Conservation (phyloP, 2,797 vertebrate species). For the Gymnocypris eckloni region DNA sequence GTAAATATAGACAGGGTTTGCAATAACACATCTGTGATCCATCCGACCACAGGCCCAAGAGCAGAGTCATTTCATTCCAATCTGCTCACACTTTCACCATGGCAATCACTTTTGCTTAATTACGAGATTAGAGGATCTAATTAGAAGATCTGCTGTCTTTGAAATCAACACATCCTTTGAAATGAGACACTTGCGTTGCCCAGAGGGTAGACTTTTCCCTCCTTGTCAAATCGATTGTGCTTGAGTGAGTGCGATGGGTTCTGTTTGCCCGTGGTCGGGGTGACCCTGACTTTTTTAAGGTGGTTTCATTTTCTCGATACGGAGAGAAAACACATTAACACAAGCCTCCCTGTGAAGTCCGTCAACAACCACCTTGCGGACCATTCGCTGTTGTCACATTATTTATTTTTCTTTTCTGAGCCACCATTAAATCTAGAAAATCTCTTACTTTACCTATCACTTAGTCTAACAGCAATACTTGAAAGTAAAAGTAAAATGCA, state of each 20-base stretch:
- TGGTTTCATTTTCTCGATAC: constrained; percentile 33
- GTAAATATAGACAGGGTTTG: constrained; percentile 73
- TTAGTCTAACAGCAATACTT: constrained; percentile 41
- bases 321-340: constrained; percentile 41
- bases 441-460: constrained; percentile 46
- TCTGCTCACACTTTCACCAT: constrained; percentile 66
- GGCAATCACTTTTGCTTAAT: constrained; percentile 78
- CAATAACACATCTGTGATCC: constrained; percentile 61
- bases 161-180: constrained; percentile 75
- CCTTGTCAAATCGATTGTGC: constrained; percentile 64
- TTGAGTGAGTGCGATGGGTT: constrained; percentile 64
- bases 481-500: constrained; percentile 45
- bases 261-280: constrained; percentile 53
- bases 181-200: constrained; percentile 71
- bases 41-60: constrained; percentile 68
- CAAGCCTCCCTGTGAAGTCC: constrained; percentile 17
- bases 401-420: constrained; percentile 19
- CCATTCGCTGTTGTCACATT: constrained; percentile 13
- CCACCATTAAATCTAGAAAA: constrained; percentile 23
- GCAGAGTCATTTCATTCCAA: constrained; percentile 68
- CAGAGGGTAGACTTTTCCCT: constrained; percentile 60
- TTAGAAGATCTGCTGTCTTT: constrained; percentile 79
- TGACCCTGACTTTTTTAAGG: constrained; percentile 44
- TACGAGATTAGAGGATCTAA: constrained; percentile 84
- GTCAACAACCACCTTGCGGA: constrained; percentile 19